Conservation (phyloP, 1,140 invertebrate species). For the Tetragonula clypearis region DNA sequence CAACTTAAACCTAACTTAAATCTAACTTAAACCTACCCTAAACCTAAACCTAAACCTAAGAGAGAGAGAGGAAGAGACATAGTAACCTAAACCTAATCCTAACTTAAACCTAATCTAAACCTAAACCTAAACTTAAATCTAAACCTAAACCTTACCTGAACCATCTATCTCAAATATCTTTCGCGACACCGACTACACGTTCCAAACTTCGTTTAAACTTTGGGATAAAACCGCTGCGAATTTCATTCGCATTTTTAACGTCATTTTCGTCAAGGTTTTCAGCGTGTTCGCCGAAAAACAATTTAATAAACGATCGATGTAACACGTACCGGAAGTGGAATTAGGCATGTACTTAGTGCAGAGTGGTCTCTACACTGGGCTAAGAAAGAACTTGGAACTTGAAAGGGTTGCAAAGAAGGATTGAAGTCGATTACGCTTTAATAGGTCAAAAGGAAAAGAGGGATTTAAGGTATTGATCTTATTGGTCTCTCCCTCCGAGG, state of each 20-base stretch:
- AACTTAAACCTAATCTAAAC: too few species aligned
- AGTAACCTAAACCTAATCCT: too few species aligned
- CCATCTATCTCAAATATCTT: neutral
- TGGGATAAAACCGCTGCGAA: neutral
- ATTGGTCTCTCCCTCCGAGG: neutral
- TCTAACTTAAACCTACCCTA: too few species aligned
- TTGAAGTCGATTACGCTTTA: neutral
- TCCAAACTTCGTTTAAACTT: neutral
- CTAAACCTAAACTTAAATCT: too few species aligned
- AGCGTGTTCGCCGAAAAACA: neutral
- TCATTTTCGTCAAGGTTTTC: neutral
- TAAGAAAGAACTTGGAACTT: neutral
- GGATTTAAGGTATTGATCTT: neutral
- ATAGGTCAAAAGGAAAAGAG: neutral
- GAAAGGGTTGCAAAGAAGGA: neutral
- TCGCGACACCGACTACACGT: neutral
- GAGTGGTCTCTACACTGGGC: neutral
- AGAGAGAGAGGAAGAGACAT: too few species aligned
- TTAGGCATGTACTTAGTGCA: neutral
- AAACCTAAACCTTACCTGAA: too few species aligned
- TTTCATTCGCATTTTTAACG: neutral
- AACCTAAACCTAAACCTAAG: too few species aligned
- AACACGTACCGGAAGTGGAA: neutral
- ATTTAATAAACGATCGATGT: neutral
- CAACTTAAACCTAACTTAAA: too few species aligned